A percentile compares a stretch with the other conserved stretches of the same genome.
Evolutionary conservation across 2,797 vertebrate genomes (phyloP).

Genomic region (Ataeniobius toweri): DNA sequence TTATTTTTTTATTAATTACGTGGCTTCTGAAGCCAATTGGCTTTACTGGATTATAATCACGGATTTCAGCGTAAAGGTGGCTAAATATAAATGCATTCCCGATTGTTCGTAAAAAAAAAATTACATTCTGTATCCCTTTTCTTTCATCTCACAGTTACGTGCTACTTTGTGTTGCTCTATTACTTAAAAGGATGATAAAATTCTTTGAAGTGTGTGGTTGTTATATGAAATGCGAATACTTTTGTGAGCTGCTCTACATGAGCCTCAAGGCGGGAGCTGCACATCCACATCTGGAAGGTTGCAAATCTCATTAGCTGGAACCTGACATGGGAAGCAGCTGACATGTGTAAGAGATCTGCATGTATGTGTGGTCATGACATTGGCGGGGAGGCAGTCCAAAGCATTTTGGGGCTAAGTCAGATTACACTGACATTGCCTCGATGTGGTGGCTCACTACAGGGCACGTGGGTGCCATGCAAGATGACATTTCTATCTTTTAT

Average conservation of each 20-base stretch:
- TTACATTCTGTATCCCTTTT: background rate
- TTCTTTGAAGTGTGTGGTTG: background rate
- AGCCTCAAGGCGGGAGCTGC: slow-evolving; percentile 38
- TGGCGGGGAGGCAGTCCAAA: slow-evolving; percentile 32
- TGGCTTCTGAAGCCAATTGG: background rate
- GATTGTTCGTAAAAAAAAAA: background rate
- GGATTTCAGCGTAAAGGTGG: too few relatives aligned
- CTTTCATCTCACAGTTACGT: background rate
- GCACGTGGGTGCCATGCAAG: slow-evolving; percentile 61
- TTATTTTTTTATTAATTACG: background rate
- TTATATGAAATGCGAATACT: background rate
- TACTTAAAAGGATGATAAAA: background rate
- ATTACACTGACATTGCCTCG: slow-evolving; percentile 68
- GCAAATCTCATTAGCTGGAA: slow-evolving; percentile 58
- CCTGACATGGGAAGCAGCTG: slow-evolving; percentile 58
- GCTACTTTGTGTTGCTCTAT: background rate
- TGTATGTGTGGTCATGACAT: slow-evolving; percentile 7
- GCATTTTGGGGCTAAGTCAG: slow-evolving; percentile 62
- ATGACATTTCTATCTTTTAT: slow-evolving; percentile 76
- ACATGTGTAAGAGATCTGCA: slow-evolving; percentile 56
- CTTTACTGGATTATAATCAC: background rate
- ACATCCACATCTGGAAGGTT: slow-evolving; percentile 70
- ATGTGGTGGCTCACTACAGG: slow-evolving; percentile 58
- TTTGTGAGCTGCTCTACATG: slow-evolving; percentile 28
- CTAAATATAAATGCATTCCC: too few relatives aligned